phyloP scores from a whole-genome alignment of 1,140 invertebrate species.

The Danaus melanippus region DNA sequence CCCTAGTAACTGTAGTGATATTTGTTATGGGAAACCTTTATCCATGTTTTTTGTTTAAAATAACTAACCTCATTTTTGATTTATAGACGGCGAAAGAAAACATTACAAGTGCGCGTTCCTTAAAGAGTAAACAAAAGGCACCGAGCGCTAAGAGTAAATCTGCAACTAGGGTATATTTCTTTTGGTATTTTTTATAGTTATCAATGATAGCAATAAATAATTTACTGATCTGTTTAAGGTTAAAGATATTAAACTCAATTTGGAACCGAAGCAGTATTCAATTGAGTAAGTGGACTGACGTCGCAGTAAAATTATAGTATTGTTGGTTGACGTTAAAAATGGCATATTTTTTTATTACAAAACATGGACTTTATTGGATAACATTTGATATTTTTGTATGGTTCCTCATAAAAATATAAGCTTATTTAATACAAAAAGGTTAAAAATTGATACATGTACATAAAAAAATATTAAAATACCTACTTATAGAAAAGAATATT shows the following conservation, averaged over 20 bases:
- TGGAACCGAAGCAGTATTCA: slow-evolving; percentile 31
- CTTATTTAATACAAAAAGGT: too few species aligned
- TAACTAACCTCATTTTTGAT: not conserved
- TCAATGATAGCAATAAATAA: too few species aligned
- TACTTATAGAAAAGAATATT: too few species aligned
- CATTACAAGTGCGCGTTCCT: slow-evolving; percentile 13
- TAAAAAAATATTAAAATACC: too few species aligned
- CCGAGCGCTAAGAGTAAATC: slow-evolving; percentile 12
- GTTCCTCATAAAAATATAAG: too few species aligned
- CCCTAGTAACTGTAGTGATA: too few species aligned
- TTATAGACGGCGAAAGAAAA: slow-evolving; percentile 4
- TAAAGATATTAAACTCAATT: slow-evolving; percentile 16
- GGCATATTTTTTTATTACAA: not conserved
- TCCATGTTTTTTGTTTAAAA: too few species aligned
- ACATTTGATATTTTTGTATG: too few species aligned
- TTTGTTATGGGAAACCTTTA: too few species aligned
- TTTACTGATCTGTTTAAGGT: slow-evolving; percentile 20
- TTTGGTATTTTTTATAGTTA: not conserved
- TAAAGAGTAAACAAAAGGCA: slow-evolving; percentile 11
- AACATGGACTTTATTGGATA: too few species aligned
- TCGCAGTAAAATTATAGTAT: not conserved
- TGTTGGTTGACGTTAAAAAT: not conserved
- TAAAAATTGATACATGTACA: too few species aligned
- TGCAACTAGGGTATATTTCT: slow-evolving; percentile 15
- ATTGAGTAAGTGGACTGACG: slow-evolving; percentile 29